A percentile compares a stretch with the other conserved stretches of the same genome.
Conservation (phyloP, 2,888 invertebrate genomes). For the Willowsia nigromaculata region DNA sequence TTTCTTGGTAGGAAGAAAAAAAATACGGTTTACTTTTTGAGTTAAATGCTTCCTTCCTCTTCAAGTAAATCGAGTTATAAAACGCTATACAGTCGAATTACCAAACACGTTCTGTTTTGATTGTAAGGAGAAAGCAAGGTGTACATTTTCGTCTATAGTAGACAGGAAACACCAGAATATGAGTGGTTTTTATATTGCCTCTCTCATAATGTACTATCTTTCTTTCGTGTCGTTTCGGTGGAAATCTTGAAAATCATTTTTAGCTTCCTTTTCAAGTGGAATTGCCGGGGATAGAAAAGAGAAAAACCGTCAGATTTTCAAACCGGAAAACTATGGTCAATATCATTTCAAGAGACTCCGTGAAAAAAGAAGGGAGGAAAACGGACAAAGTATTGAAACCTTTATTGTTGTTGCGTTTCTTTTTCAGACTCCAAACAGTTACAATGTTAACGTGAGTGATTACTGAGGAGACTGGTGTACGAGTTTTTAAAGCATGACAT, state of each 20-base stretch:
- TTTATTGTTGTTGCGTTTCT: background rate
- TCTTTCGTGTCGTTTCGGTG: background rate
- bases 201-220: conserved; percentile 27
- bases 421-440: background rate
- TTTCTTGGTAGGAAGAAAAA: conserved; percentile 23
- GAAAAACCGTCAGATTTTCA: background rate
- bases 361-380: background rate
- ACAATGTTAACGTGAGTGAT: too few relatives aligned
- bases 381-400: background rate
- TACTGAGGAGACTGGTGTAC: too few relatives aligned
- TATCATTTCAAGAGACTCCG: background rate
- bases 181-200: conserved; percentile 12
- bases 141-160: background rate
- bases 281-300: background rate
- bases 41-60: conserved; percentile 71
- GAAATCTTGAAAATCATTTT: conserved; percentile 4
- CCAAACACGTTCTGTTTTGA: background rate
- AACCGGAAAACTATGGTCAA: background rate
- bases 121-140: background rate
- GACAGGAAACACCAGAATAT: background rate
- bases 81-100: background rate
- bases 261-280: conserved; percentile 11
- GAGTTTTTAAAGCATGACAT: too few relatives aligned
- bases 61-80: conserved; percentile 66
- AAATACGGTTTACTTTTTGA: conserved; percentile 56